Base-by-base conservation (phyloP, 2,888 invertebrate species). In the Megastigmus dorsalis region DNA sequence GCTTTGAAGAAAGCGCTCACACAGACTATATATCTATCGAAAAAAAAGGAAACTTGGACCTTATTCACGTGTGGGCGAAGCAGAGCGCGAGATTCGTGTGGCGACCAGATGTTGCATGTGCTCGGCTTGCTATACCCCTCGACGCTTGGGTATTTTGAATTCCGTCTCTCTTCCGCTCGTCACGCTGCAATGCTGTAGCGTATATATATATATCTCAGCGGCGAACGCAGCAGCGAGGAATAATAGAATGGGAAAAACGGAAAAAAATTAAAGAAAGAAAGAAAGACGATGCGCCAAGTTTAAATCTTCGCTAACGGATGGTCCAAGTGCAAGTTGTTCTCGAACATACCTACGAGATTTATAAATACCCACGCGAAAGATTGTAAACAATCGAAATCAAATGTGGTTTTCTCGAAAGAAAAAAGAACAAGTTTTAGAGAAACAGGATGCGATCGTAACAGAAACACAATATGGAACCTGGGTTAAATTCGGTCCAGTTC, bases 81-180 rank as follows among this genome's bases (percentile, higher is more conserved):
- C 1, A 26, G n/a, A n/a, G 45, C 33, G 45, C 48, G 72, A 43
- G 72, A 38, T 59, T 59, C 43, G 30, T 54, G 30, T 66, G 73
- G 54, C 28, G 50, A 18, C 74, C 74, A 74, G 74, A 74, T 74
- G 74, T 74, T 63, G 63, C 28, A 2, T 13, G 10, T 38, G 5
- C 48, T 13, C 7, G n/a, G 36, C 36, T 26, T 13, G 36, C 36
- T 26, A 3, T 38, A 26, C 10, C 26, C 60, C 26, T 26, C 26
- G 2, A 10, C n/a, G n/a, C n/a, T n/a, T n/a, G 60, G 30, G 48
- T 74, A 74, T 74, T 74, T 74, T 62, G 62, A 55, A 68, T 63
- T 63, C 15, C 23, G 55, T 55, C 36, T n/a, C n/a, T n/a, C n/a
- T 65, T 48, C 62, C 65, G 63, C 26, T 38, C 15, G n/a, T n/a